Base-by-base conservation (phyloP, 2,113 vertebrate species). In the Chloropsis cyanopogon region DNA sequence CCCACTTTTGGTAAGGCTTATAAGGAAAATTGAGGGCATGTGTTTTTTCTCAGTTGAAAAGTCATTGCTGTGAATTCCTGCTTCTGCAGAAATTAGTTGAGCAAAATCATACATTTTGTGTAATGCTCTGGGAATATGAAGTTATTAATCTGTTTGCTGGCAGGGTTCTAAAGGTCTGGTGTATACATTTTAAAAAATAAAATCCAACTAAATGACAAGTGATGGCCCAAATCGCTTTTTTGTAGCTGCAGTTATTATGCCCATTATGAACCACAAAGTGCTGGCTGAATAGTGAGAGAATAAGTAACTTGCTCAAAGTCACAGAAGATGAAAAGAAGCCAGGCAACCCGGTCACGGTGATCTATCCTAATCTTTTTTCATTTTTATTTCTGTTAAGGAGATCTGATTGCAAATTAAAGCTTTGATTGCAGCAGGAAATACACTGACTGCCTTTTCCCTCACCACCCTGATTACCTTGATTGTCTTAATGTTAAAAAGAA, bases 11-110 rank as follows among this genome's bases (percentile, higher is more conserved):
- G 17, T 87, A 85, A 61, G 41, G 10, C 49, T 94, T 79, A 37
- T n/a, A 71, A 84, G 61, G 49, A 91, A 92, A 89, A 82, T 35
- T 29, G 54, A 77, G 42, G 37, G 16, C 37, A 82, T 79, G 4
- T 72, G 65, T 44, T 92, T 87, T 86, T 92, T 56, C 39, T 88
- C 66, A 70, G 42, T 65, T 1, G 3, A 90, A 94, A 85, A 65
- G 28, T 26, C 33, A 29, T 72, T 2, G 2, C 50, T 70, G 8
- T 50, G 35, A 1, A 1, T 80, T 76, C 22, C 28, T 57, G 5
- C 13, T 94, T 82, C 42, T 75, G 29, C 47, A 92, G n/a, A 86
- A 91, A 83, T 78, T 61, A 80, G 15, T 56, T 92, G 57, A 93
- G 76, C 4, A 61, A 85, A 82, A 60, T 50, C 12, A 61, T 35